Evolutionary conservation across 35 echinoderm and acorn worm genomes (phyloP), one percentile per base, ranked within the genome.

Genomic region (Heliocidaris erythrogramma): DNA sequence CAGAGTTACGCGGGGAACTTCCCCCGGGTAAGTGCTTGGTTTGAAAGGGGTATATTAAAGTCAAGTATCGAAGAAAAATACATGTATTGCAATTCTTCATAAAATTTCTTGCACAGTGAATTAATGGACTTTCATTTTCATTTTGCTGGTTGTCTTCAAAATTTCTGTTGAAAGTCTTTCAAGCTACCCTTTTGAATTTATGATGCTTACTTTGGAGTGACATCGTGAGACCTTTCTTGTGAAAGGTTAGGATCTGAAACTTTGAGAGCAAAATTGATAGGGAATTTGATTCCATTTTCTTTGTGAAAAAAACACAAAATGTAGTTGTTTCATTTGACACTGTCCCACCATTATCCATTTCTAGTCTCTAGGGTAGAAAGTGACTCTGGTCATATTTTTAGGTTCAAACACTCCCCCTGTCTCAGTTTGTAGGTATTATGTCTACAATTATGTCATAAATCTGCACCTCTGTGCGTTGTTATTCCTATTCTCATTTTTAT

Each of bases 201-300:
- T 24, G 4, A 4, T 8, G 27, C 18, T 78, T 78, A 16, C 18
- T 78, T 78, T 78, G 17, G 65, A 27, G 16, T 78, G 65, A 78
- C 65, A 78, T 78, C 65, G 27, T 78, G 65, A 78, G 27, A 78
- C 65, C 65, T 78, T 78, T 78, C 21, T n/a, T n/a, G 5, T 78
- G 65, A 78, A 78, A 78, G 65, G 65, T 78, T 78, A 78, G 65
- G 21, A 78, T 78, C 65, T 78, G 65, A 78, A 78, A 78, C 65
- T 78, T 21, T 7, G 14, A 78, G 65, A 78, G 21, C 27, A n/a
- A n/a, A 78, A 78, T 78, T 78, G 65, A 78, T 78, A 21, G 65
- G 65, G n/a, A 27, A 78, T 78, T 78, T 78, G 65, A 78, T 78
- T 78, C 65, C 27, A 78, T 27, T 78, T 42, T 78, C 65, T 78